Evolutionary conservation across 2,888 invertebrate genomes (phyloP), one percentile per base, ranked within the genome.

Genomic region (Rotaria sp.): DNA sequence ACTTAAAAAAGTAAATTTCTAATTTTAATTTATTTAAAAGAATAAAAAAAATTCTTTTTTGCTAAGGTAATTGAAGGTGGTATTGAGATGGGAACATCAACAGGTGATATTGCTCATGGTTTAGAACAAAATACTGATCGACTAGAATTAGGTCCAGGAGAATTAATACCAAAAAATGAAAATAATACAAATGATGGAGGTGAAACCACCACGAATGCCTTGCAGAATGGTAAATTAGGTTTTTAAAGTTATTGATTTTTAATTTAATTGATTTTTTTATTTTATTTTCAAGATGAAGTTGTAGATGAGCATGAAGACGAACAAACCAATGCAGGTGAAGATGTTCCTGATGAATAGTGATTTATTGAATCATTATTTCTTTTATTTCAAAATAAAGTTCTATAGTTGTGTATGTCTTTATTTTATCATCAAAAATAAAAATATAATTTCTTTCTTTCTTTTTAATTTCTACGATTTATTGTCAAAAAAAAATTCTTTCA

Each of bases 1-100:
- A 88, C 95, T 96, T 92, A 96, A 96, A 93, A 94, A 94, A 92
- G 96, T 96, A 67, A 67, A 67, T 30, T 59, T 59, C 2, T 2
- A 13, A 11, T 15, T 15, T 35, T 18, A 35, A 35, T 35, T 35
- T 8, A 18, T 1, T 1, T 30, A 30, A 15, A 30, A 11, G 38
- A 15, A 15, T 30, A 5, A 5, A 35, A 18, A 67, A 38, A 21
- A 10, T 67, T 67, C 21, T 8, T 30, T 67, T 7, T 67, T 67
- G 8, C 21, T 21, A 35, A 67, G 67, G 5, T 35, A 7, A 21
- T 30, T 67, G 35, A 38, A 30, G 15, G 18, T 67, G 21, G 30
- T 67, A 21, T 21, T 15, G 21, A 30, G 21, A 35, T 35, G 18
- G 30, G 30, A 10, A 59, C 57, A 13, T 15, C 57, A 15, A n/a